These are phyloP conservation scores for Meandrina meandrites DNA, from an alignment of 92 coral and sea anemone species.

Conservation along the genomic window DNA sequence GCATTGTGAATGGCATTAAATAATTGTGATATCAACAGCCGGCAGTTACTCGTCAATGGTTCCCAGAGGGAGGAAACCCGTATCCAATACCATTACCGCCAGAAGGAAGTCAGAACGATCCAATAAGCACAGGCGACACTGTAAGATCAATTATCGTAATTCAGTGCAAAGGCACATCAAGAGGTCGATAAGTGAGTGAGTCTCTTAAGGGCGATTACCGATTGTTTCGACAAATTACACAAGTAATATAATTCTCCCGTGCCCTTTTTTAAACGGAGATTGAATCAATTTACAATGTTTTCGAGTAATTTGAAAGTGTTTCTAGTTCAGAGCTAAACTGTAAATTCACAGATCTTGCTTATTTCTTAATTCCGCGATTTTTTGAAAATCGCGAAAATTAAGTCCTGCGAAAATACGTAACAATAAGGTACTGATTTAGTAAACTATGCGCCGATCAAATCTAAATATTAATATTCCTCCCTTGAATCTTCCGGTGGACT, in stretches of 20 bases:
- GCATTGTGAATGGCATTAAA: conserved; percentile 13
- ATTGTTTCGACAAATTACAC: background rate
- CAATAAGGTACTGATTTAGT: no score
- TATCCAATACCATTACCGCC: conserved; percentile 83
- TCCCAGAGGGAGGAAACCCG: conserved; percentile 70
- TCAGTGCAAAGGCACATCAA: background rate
- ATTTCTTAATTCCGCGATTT: no score
- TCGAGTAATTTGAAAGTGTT: background rate
- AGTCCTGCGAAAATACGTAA: no score
- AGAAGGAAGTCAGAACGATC: conserved; percentile 72
- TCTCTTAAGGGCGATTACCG: background rate
- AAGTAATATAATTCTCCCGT: background rate
- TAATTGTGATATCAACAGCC: conserved; percentile 28
- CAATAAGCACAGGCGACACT: conserved; percentile 13
- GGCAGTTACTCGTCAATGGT: conserved; percentile 26
- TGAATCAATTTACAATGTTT: background rate
- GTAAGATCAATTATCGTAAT: conserved; percentile 3
- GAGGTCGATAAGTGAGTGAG: background rate
- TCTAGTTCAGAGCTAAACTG: background rate
- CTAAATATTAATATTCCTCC: background rate
- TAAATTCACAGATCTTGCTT: background rate
- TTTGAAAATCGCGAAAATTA: no score
- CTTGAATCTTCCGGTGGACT: background rate
- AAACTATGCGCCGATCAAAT: background rate
- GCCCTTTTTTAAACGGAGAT: background rate